Evolutionary conservation across 2,113 vertebrate species (phyloP), one percentile per base, ranked within the genome.

Genomic region (Myrmecophaga tridactyla): DNA sequence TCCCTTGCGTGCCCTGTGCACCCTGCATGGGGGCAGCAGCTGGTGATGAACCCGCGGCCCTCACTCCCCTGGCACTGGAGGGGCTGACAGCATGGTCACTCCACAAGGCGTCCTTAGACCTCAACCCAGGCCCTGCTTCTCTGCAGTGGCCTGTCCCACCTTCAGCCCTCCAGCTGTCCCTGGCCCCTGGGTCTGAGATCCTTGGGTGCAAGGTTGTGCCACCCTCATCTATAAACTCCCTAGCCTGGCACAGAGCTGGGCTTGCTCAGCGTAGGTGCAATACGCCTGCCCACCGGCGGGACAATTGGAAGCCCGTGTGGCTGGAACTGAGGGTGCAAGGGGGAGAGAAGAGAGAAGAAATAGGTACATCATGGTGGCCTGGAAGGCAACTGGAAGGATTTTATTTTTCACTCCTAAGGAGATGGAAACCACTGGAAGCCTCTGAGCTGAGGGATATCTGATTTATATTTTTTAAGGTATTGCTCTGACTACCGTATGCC

Each of bases 101-200:
- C 20, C 5, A n/a, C 34, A 36, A 83, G 53, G 29, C 36, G n/a
- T 46, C 12, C 20, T 20, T 4, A 7, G n/a, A 69, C 25, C 41
- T 36, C 31, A 63, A n/a, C 41, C 21, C 7, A 4, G 25, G 36
- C 2, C 7, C 25, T 67, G 48, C 69, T 1, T 51, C 36, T 63
- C 70, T 9, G 8, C 46, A 5, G 0, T n/a, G 0, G 25, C 13
- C 2, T 6, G 1, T 34, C 20, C 48, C 7, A 8, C 34, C 63
- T 34, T 17, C 3, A 8, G 15, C 25, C n/a, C 34, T 18, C 62
- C 43, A 53, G 31, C 39, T 78, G 56, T 17, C 63, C 8, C 0
- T 2, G 5, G n/a, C n/a, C n/a, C n/a, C n/a, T n/a, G n/a, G n/a
- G 36, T n/a, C 2, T 10, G 11, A 76, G 7, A 53, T 72, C 62